phyloP scores from a whole-genome alignment of 2,888 invertebrate genomes.

The Neoitamus cyanurus region DNA sequence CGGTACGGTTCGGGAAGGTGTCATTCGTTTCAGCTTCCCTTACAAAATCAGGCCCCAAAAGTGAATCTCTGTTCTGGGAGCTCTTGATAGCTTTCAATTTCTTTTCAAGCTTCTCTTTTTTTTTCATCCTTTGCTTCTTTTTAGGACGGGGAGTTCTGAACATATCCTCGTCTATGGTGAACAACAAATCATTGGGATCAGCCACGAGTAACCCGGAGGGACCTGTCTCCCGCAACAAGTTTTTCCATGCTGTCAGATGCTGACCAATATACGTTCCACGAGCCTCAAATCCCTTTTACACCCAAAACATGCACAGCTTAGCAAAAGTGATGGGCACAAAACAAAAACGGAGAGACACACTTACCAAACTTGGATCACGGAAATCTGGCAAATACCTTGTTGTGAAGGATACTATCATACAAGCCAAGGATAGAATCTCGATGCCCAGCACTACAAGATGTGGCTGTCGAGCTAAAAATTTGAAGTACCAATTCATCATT shows the following conservation, averaged over 20 bases:
- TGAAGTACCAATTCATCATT: conserved; percentile 72
- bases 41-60: conserved; percentile 53
- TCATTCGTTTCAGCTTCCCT: conserved; percentile 61
- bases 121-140: conserved; percentile 58
- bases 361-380: conserved; percentile 85
- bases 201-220: conserved; percentile 76
- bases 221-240: conserved; percentile 80
- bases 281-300: conserved; percentile 87
- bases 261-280: conserved; percentile 87
- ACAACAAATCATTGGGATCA: conserved; percentile 76
- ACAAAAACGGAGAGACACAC: conserved; percentile 55
- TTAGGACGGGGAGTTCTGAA: conserved; percentile 10
- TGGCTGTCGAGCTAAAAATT: conserved; percentile 76
- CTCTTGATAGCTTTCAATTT: conserved; percentile 54
- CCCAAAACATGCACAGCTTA: background rate
- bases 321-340: background rate
- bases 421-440: conserved; percentile 73
- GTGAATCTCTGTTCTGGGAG: background rate
- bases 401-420: conserved; percentile 74
- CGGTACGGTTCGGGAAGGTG: conserved; percentile 59
- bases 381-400: conserved; percentile 80
- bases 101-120: conserved; percentile 56
- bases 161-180: background rate
- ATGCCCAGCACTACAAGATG: conserved; percentile 73
- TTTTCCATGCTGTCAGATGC: conserved; percentile 85